These are phyloP conservation scores for Metaphire vulgaris DNA, from an alignment of 1,140 invertebrate species.

Conservation along the genomic window DNA sequence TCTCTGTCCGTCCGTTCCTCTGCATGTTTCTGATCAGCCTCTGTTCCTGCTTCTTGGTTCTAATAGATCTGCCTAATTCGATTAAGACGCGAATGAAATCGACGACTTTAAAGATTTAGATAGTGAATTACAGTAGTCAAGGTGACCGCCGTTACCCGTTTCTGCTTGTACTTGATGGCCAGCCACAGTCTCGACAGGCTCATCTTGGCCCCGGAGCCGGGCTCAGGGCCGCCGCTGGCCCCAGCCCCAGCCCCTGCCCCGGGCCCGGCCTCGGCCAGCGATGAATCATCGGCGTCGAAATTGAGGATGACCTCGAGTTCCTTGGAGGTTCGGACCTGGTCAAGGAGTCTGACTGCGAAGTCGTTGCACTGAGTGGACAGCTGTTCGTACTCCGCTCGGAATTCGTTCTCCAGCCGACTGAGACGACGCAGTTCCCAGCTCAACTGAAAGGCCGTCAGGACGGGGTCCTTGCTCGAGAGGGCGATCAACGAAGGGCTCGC, in stretches of 20 bases:
- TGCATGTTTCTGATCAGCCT: too few species aligned
- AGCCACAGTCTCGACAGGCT: constrained; percentile 88
- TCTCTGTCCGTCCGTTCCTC: not conserved
- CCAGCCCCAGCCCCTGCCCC: constrained; percentile 57
- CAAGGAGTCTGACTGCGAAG: constrained; percentile 91
- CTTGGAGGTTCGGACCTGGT: constrained; percentile 89
- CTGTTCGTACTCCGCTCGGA: constrained; percentile 63
- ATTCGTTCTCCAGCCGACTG: constrained; percentile 25
- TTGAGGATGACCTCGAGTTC: constrained; percentile 84
- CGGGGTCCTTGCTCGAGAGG: constrained; percentile 29
- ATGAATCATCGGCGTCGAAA: constrained; percentile 38
- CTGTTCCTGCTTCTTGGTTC: too few species aligned
- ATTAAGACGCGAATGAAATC: too few species aligned
- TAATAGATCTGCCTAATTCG: too few species aligned
- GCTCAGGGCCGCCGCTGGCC: too few species aligned
- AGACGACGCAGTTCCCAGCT: constrained; percentile 19
- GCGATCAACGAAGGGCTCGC: constrained; percentile 68
- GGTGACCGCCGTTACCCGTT: constrained; percentile 91
- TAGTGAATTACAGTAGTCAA: too few species aligned
- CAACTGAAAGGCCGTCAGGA: constrained; percentile 44
- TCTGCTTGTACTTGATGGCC: constrained; percentile 92
- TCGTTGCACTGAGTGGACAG: constrained; percentile 88
- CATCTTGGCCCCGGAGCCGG: constrained; percentile 67
- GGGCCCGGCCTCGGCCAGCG: constrained; percentile 59
- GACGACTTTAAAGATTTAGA: too few species aligned